Conservation (phyloP, 2,797 vertebrate species). For the Pitangus sulphuratus region DNA sequence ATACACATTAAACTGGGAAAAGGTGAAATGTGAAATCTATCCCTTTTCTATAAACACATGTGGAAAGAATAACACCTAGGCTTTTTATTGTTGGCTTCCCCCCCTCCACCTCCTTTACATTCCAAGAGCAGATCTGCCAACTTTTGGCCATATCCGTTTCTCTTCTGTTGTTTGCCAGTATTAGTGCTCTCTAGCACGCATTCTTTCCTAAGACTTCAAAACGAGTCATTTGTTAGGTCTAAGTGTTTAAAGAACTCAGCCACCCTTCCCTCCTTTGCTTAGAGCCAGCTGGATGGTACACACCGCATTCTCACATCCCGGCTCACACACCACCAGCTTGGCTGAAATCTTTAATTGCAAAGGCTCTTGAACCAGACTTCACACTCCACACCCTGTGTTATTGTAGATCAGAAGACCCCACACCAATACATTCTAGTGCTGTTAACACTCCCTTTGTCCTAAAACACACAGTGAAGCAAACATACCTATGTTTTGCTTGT, state of each 20-base stretch:
- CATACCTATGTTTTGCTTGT: not conserved
- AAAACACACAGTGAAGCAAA: not conserved
- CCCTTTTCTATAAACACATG: slow-evolving; percentile 54
- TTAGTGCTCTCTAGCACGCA: slow-evolving; percentile 19
- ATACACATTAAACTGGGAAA: slow-evolving; percentile 37
- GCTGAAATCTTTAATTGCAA: not conserved
- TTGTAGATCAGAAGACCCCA: not conserved
- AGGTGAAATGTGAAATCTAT: slow-evolving; percentile 50
- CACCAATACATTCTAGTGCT: not conserved
- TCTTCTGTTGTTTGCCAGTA: slow-evolving; percentile 29
- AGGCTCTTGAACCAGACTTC: not conserved
- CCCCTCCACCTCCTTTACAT: not conserved
- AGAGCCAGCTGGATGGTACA: slow-evolving; percentile 39
- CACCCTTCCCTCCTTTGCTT: not conserved
- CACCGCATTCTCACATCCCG: accelerated
- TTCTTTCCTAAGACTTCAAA: slow-evolving; percentile 55
- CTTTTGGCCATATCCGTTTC: slow-evolving; percentile 7
- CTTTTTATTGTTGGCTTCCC: slow-evolving; percentile 26
- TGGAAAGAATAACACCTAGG: slow-evolving; percentile 68
- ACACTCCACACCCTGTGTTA: not conserved
- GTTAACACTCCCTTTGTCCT: not conserved
- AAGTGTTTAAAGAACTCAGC: slow-evolving; percentile 19
- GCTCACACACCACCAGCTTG: not conserved
- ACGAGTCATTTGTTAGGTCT: slow-evolving; percentile 7
- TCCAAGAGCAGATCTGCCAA: slow-evolving; percentile 45